Evolutionary conservation across 2,888 invertebrate species (phyloP), one percentile per base, ranked within the genome.

Genomic region (Pediacus dermestoides): DNA sequence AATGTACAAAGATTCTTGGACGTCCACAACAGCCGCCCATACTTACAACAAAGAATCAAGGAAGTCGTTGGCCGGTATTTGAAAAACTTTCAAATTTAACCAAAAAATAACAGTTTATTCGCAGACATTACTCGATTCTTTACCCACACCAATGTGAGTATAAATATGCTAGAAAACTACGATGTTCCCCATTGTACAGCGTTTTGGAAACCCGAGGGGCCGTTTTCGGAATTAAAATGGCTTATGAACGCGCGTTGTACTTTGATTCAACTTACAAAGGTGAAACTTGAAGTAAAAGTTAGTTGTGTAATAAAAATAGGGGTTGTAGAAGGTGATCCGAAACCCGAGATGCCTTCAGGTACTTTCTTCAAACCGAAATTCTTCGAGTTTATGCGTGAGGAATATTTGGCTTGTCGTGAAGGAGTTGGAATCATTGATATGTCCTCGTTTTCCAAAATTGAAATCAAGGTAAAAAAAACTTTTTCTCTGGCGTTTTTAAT

Each of bases 341-440:
- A 70, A 36, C 73, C 76, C 22, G 54, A 69, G 53, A 76, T 78
- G 76, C 77, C 77, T 1, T 66, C 67, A 16, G 78, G 79, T 21
- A 79, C 77, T 32, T 83, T 80, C 64, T 79, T 78, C 47, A 82
- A 82, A 57, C 84, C 85, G 3, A 71, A 71, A 39, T 85, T 83
- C 68, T 80, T 82, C 57, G 78, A 81, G 49, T 77, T 75, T 54
- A 80, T 85, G 64, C 72, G 73, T 49, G 76, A 80, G 53, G 86
- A 87, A 63, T 85, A 82, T 67, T 71, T 76, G 56, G 84, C 85
- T 1, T 86, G 85, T 59, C 68, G 81, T 34, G 82, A 85, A 67
- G 77, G 82, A n/a, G 85, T 86, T 26, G 84, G 83, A 34, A 74
- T 87, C 34, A 82, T 86, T 46, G 86, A 87, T 58, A 84, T 86